Conservation (phyloP, 1,140 invertebrate species). For the Drosophila kohkoa region DNA sequence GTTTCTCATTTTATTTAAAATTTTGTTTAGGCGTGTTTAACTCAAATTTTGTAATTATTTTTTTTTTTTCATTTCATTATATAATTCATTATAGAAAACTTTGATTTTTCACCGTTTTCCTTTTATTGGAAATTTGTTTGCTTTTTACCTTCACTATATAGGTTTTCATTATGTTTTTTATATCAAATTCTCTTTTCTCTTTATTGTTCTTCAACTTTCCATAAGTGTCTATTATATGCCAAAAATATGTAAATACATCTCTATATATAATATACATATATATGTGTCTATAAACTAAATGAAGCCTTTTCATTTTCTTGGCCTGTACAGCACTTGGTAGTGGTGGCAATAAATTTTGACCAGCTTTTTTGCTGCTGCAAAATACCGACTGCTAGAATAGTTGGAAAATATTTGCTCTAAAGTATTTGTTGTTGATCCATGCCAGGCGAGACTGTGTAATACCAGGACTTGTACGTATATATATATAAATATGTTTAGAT, state of each 20-base stretch:
- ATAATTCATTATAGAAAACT: conserved; percentile 42
- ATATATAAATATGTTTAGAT: conserved; percentile 16
- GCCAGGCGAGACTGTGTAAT: conserved; percentile 13
- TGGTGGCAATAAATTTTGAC: conserved; percentile 61
- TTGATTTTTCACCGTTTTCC: conserved; percentile 75
- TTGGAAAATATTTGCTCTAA: conserved; percentile 35
- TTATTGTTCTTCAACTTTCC: conserved; percentile 61
- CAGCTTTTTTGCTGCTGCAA: conserved; percentile 35
- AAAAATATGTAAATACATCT: conserved; percentile 82
- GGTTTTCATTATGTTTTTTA: conserved; percentile 21
- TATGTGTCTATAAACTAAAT: conserved; percentile 77
- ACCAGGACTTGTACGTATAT: conserved; percentile 43
- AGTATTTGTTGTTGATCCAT: conserved; percentile 14
- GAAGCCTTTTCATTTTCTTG: conserved; percentile 79
- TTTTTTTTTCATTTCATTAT: conserved; percentile 1
- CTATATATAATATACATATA: conserved; percentile 68
- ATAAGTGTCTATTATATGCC: conserved; percentile 74
- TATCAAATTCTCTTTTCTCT: conserved; percentile 22
- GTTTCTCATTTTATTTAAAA: conserved; percentile 50
- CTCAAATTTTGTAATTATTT: conserved; percentile 41
- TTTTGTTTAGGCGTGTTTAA: conserved; percentile 44
- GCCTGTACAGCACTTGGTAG: conserved; percentile 73
- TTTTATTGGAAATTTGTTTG: conserved; percentile 55
- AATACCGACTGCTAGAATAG: conserved; percentile 35
- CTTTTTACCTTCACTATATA: conserved; percentile 34